phyloP scores from a whole-genome alignment of 1,140 invertebrate genomes.

The Bombus haemorrhoidalis region DNA sequence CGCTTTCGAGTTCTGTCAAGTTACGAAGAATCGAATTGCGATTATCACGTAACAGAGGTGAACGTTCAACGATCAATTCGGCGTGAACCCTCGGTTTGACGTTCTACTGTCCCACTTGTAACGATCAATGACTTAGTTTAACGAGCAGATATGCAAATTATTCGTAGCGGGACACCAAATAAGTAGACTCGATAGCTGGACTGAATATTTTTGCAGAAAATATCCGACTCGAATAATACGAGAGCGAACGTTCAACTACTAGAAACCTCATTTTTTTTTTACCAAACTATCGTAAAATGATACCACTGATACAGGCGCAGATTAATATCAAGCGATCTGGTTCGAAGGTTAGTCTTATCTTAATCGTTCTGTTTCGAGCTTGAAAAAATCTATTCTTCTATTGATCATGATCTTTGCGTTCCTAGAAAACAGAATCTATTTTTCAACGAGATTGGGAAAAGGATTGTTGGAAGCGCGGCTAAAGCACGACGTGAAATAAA shows the following conservation, averaged over 20 bases:
- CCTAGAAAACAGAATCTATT: background rate
- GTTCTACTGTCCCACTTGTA: background rate
- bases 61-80: too few species aligned
- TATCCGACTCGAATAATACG: background rate
- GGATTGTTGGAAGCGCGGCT: too few species aligned
- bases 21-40: too few species aligned
- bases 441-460: too few species aligned
- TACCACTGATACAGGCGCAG: background rate
- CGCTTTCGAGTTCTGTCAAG: too few species aligned
- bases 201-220: background rate
- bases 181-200: background rate
- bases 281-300: background rate
- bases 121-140: background rate
- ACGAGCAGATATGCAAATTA: conserved; percentile 4
- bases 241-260: background rate
- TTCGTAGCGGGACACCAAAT: background rate
- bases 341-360: background rate
- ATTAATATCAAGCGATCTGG: background rate
- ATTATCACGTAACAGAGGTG: too few species aligned
- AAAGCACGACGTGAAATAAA: too few species aligned
- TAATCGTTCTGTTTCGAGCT: background rate
- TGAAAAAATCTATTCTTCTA: background rate
- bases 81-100: background rate
- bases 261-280: background rate
- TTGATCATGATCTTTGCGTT: background rate